Evolutionary conservation across 2,113 vertebrate species (phyloP).

Genomic region (Prietella phreatophila): DNA sequence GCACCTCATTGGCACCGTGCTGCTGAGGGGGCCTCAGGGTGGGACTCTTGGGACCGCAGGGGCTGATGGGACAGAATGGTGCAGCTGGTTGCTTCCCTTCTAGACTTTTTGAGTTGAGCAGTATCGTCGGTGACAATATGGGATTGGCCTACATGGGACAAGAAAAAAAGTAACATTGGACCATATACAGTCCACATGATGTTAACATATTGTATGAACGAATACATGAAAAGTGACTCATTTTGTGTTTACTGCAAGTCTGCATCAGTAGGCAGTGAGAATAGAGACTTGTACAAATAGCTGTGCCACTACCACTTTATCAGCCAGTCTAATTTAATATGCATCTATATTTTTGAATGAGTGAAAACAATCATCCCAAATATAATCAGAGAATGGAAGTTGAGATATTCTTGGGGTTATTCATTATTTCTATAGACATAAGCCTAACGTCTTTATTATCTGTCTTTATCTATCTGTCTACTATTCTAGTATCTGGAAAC

Average conservation of each 20-base stretch:
- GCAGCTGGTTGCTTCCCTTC: conserved; percentile 65
- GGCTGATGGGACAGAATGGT: conserved; percentile 49
- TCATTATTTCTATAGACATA: not conserved
- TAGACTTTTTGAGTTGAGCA: conserved; percentile 67
- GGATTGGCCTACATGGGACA: conserved; percentile 70
- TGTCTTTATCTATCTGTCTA: not conserved
- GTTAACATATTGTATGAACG: not conserved
- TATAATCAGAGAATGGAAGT: not conserved
- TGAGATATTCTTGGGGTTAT: not conserved
- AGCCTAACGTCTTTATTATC: not conserved
- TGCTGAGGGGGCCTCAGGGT: conserved; percentile 43
- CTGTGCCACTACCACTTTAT: not conserved
- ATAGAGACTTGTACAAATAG: not conserved
- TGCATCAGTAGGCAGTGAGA: not conserved
- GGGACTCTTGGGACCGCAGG: conserved; percentile 44
- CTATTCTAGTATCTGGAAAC: not conserved
- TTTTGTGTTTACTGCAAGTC: not conserved
- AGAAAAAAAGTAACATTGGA: not conserved
- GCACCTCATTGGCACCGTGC: conserved; percentile 66
- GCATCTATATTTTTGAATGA: not conserved
- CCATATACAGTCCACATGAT: not conserved
- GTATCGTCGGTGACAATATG: conserved; percentile 66
- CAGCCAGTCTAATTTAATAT: not conserved
- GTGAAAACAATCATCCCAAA: not conserved
- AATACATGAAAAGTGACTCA: not conserved